Evolutionary conservation across 2,797 vertebrate genomes (phyloP), one percentile per base, ranked within the genome.

Genomic region (Hybognathus amarus): DNA sequence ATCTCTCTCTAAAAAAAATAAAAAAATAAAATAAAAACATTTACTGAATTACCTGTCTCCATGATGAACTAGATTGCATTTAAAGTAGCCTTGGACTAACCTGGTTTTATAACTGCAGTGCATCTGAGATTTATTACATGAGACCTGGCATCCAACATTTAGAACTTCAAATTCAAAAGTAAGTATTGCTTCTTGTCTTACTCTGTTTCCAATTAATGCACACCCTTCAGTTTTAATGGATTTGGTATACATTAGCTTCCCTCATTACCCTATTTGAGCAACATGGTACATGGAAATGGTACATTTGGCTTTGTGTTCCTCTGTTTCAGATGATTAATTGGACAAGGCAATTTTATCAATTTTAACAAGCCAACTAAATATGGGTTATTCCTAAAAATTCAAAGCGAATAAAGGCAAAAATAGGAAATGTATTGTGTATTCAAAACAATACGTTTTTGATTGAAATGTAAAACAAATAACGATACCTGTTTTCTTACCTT

Each of bases 401-500:
- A 66, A 79, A 33, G n/a, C 6, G 10, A 15, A 7, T 18, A 61
- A 33, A 70, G 66, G 22, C 40, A 69, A 77, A 59, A 76, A 54
- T 20, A 50, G 9, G 9, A 74, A 42, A 71, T 22, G 2, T 54
- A 54, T 74, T 74, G 7, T 18, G 50, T 52, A 61, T 78, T 52
- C 30, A 61, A 17, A 20, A 54, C 11, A 63, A 59, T 18, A 36
- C 0, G 0, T 61, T 47, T 15, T 30, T 78, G 12, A 27, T 11
- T 61, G n/a, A 61, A 61, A 61, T 27, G n/a, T 27, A 76, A 54
- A 38, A 27, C 36, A 75, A 27, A n/a, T 56, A 1, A 69, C 83
- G 24, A 7, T 24, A 82, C 22, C 10, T 73, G 22, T 82, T 80
- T 81, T 87, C 96, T 97, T 91, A 99, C 98, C 97, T 97, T 97